Evolutionary conservation across 2,888 invertebrate genomes (phyloP).

Genomic region (Lacanobia wlatinum): DNA sequence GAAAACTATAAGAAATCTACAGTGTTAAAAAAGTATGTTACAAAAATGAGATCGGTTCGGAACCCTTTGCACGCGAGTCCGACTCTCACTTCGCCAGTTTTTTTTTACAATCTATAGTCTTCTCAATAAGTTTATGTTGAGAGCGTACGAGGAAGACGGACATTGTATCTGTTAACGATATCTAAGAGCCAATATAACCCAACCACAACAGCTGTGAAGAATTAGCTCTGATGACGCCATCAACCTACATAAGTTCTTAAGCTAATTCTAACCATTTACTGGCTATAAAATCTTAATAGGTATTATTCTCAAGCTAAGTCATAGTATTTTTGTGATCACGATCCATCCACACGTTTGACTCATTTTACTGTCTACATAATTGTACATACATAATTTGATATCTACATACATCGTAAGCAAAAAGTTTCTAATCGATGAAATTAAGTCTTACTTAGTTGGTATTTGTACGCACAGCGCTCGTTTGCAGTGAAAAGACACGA

Average conservation of each 20-base stretch:
- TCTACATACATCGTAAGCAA: not conserved
- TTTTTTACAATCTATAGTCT: not conserved
- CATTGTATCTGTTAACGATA: not conserved
- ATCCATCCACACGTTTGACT: not conserved
- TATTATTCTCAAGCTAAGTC: not conserved
- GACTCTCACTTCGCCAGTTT: not conserved
- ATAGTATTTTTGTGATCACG: not conserved
- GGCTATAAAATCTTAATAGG: conserved; percentile 8
- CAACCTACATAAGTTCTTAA: conserved; percentile 5
- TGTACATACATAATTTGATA: too few relatives aligned
- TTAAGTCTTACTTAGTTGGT: too few relatives aligned
- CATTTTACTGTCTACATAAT: too few relatives aligned
- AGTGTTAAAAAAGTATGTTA: too few relatives aligned
- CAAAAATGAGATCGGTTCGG: too few relatives aligned
- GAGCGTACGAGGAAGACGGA: not conserved
- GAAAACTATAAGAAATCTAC: too few relatives aligned
- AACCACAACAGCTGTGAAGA: not conserved
- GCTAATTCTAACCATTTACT: conserved; percentile 6
- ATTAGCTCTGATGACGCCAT: conserved; percentile 1
- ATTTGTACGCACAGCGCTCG: too few relatives aligned
- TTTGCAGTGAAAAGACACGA: too few relatives aligned
- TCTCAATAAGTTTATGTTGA: not conserved
- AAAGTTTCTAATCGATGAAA: not conserved
- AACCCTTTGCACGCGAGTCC: too few relatives aligned
- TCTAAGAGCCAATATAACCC: not conserved